These are phyloP conservation scores for Phengaris alcon DNA, from an alignment of 2,888 invertebrate species.

Conservation along the genomic window DNA sequence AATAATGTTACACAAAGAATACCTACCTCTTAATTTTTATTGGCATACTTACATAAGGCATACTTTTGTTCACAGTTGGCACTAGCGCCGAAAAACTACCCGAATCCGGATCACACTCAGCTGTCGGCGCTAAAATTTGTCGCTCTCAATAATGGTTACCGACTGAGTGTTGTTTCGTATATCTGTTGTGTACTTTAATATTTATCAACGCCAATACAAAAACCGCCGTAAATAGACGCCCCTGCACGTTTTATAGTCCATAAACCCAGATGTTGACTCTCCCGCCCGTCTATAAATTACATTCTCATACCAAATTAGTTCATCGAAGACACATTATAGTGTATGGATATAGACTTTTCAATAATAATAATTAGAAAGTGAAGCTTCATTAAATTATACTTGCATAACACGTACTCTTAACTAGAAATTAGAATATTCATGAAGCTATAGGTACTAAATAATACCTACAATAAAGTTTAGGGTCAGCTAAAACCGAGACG, in stretches of 20 bases:
- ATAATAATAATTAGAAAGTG: neutral
- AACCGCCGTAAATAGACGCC: slow-evolving; percentile 68
- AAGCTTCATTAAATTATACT: neutral
- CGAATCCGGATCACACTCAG: neutral
- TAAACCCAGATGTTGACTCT: slow-evolving; percentile 66
- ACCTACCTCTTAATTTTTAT: neutral
- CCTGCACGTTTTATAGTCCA: slow-evolving; percentile 69
- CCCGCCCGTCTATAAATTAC: slow-evolving; percentile 60
- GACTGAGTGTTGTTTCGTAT: neutral
- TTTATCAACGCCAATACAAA: slow-evolving; percentile 63
- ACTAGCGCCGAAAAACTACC: neutral
- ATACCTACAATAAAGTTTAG: too few relatives aligned
- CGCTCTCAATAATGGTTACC: neutral
- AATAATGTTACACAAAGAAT: too few relatives aligned
- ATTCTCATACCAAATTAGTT: slow-evolving; percentile 52
- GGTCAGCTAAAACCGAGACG: too few relatives aligned
- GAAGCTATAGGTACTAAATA: too few relatives aligned
- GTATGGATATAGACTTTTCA: neutral
- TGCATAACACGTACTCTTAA: neutral
- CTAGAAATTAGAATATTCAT: neutral
- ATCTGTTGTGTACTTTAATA: slow-evolving; percentile 52
- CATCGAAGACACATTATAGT: slow-evolving; percentile 18
- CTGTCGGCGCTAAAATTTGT: neutral
- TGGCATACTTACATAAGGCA: neutral
- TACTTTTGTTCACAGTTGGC: neutral